These are phyloP conservation scores for Virgularia gustaviana DNA, from an alignment of 92 coral and sea anemone species.

Conservation along the genomic window DNA sequence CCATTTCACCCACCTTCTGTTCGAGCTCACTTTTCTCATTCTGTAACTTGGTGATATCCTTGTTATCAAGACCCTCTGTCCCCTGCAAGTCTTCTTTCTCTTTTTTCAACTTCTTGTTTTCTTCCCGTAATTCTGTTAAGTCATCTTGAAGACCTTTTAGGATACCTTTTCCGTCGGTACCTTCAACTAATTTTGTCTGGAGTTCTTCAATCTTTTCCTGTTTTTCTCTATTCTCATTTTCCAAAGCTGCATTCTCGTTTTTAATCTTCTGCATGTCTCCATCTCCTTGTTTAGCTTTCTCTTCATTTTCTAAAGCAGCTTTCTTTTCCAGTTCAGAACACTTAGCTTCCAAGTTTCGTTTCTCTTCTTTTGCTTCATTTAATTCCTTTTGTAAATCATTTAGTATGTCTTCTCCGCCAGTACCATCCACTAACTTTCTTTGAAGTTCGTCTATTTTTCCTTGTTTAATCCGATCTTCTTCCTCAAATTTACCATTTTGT, in stretches of 20 bases:
- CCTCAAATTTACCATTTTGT: constrained; percentile 53
- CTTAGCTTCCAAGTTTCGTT: constrained; percentile 59
- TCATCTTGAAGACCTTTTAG: neutral
- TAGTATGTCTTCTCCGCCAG: constrained; percentile 64
- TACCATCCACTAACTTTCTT: constrained; percentile 24
- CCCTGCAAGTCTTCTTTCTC: neutral
- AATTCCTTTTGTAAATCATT: constrained; percentile 60
- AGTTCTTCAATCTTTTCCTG: constrained; percentile 56
- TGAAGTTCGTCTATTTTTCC: constrained; percentile 55
- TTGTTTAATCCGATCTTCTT: constrained; percentile 50
- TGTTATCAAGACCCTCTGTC: neutral
- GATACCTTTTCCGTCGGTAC: neutral
- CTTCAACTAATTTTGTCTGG: constrained; percentile 34
- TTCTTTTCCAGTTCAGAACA: constrained; percentile 69
- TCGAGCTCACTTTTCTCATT: neutral
- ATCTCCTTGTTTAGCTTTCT: constrained; percentile 51
- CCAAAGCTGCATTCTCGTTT: constrained; percentile 52
- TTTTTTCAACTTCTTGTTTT: neutral
- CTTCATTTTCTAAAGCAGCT: too few species aligned
- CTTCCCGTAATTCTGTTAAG: neutral
- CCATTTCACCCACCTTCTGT: constrained; percentile 45
- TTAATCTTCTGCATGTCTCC: constrained; percentile 50
- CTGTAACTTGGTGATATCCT: neutral
- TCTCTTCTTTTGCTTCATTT: constrained; percentile 65
- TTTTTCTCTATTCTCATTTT: constrained; percentile 58